Base-by-base conservation (phyloP, 2,113 vertebrate genomes). In the Neolamprologus sp. region DNA sequence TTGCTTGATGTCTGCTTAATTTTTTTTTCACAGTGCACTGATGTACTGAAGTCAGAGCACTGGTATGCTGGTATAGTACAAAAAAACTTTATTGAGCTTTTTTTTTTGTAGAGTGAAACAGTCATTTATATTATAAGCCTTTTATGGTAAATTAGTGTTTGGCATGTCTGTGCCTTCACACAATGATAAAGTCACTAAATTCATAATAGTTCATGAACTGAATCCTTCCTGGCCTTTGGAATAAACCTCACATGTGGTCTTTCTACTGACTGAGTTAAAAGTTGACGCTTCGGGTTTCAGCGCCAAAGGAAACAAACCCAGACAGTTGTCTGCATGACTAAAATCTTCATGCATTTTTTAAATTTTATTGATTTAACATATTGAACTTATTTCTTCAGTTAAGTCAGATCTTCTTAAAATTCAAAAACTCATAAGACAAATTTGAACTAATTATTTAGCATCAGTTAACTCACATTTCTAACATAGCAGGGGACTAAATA, bases 241-340 rank as follows among this genome's bases (percentile, higher is more conserved):
- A 33, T 78, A 19, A 33, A 19, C 9, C 17, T 51, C 45, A 78
- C 45, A 51, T 78, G 71, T 49, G 42, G 68, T 47, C 40, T 73
- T 73, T 73, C 13, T 28, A 45, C 40, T 73, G 68, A 73, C 26
- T 51, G 16, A 33, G 4, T 30, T 78, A 13, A 78, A 51, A 30
- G 26, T 51, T 78, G 10, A 19, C 4, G 1, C 40, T 11, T 71
- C 0, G 0, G 21, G 40, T 73, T 30, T 78, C 42, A 49, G 0
- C 5, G 3, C 17, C 4, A 78, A 49, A 33, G 26, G 26, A 51
- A 33, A 33, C 45, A 33, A 78, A 51, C 26, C 10, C 73, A 30
- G 26, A 51, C 1, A 0, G 45, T 8, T 78, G 23, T 78, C 45
- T 78, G 73, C 73, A 78, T 78, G 26, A 78, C 17, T n/a, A 78